phyloP scores from a whole-genome alignment of 2,797 vertebrate species.

The Oryzias sinensis region DNA sequence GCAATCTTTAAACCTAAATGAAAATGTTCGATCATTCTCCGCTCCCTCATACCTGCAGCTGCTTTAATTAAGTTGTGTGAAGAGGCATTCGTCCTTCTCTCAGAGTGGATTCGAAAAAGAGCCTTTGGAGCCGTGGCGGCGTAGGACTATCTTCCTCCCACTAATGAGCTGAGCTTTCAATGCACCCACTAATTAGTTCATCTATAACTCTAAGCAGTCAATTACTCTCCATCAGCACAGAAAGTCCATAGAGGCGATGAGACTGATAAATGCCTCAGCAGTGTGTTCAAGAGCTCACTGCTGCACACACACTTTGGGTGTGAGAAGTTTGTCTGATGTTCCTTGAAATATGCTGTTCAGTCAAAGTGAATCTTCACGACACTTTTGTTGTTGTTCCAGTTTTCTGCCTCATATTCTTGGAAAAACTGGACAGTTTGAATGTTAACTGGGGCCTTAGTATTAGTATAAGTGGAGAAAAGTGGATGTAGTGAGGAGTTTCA shows the following conservation, averaged over 20 bases:
- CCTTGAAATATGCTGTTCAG: slow-evolving; percentile 57
- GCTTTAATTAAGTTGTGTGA: slow-evolving; percentile 55
- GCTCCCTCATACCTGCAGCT: slow-evolving; percentile 28
- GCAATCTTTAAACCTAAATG: too few species aligned
- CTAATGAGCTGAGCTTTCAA: slow-evolving; percentile 77
- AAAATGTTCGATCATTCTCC: too few species aligned
- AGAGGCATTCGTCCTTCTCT: slow-evolving; percentile 35
- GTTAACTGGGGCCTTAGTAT: background rate
- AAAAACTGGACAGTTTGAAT: slow-evolving; percentile 21
- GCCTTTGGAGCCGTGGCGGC: slow-evolving; percentile 61
- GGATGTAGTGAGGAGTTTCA: too few species aligned
- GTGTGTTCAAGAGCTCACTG: slow-evolving; percentile 33
- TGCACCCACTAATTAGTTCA: slow-evolving; percentile 77
- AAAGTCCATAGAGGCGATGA: slow-evolving; percentile 68
- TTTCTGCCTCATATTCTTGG: slow-evolving; percentile 22
- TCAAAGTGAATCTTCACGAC: slow-evolving; percentile 53
- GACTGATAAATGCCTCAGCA: slow-evolving; percentile 71
- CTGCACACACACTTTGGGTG: slow-evolving; percentile 27
- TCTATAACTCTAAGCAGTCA: slow-evolving; percentile 79
- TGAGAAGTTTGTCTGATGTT: slow-evolving; percentile 61
- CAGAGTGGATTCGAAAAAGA: slow-evolving; percentile 57
- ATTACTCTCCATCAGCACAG: slow-evolving; percentile 71
- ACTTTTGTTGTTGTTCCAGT: slow-evolving; percentile 26
- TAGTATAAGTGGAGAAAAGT: too few species aligned
- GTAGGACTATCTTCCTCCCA: slow-evolving; percentile 57